Evolutionary conservation across 2,888 invertebrate genomes (phyloP), one percentile per base, ranked within the genome.

Genomic region (Hemicrepidius hirtus): DNA sequence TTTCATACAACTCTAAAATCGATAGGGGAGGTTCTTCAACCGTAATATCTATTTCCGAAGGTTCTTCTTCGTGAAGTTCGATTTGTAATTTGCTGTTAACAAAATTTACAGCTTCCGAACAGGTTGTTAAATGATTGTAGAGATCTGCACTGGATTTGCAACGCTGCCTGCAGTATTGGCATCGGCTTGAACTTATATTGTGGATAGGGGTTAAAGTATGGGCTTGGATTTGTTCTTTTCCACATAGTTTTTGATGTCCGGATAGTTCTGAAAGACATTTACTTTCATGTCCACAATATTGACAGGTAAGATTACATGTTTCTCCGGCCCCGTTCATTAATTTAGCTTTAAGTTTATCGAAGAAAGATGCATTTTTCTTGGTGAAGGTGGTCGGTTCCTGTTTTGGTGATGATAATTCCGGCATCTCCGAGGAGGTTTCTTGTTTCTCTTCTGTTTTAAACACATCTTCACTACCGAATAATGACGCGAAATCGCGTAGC

Each of bases 61-160:
- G 10, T 50, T 24, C 10, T 35, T 40, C 44, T 32, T 68, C 50
- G n/a, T 66, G 21, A 7, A 46, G 9, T 57, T 49, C 44, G 57
- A 87, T 87, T 74, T 83, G 84, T 28, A 57, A 37, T 64, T 63
- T 73, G 13, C 57, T 70, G 60, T 67, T 66, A 2, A 75, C 71
- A 21, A 80, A 79, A 75, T 85, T 88, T 60, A 86, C 84, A 32
- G 91, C 89, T 78, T 90, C 91, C 6, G 86, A 86, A 82, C 96
- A 96, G 40, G 91, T 91, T 85, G 92, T 91, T 84, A 95, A 87
- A 84, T 96, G 96, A 71, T 91, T 87, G 75, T 92, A 88, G 57
- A 96, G 88, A 86, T 95, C 96, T 3, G 92, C 90, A 79, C 94
- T 94, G 24, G 94, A 94, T 87, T 96, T 96, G 86, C 95, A 96